Percentiles rank a stretch among this genome's conserved stretches.
Conservation (phyloP, 2,888 invertebrate species). For the Chorisops tibialis region DNA sequence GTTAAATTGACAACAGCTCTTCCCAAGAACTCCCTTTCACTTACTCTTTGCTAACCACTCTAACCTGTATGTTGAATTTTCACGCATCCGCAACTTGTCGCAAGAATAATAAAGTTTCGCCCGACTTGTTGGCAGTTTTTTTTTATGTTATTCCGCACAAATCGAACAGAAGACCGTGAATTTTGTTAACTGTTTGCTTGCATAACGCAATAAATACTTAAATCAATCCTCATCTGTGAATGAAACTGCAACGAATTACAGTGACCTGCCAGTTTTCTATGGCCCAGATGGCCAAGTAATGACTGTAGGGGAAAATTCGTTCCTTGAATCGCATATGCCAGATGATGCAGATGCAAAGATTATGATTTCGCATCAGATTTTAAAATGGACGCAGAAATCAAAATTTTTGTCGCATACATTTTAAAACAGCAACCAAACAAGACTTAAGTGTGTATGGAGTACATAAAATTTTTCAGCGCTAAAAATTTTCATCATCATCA, state of each 20-base stretch:
- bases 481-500: too few relatives aligned
- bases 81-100: too few relatives aligned
- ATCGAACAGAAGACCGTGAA: slow-evolving; percentile 12
- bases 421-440: slow-evolving; percentile 45
- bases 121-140: too few relatives aligned
- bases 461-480: background rate
- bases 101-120: too few relatives aligned
- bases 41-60: too few relatives aligned
- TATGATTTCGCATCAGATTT: slow-evolving; percentile 56
- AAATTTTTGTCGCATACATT: slow-evolving; percentile 58
- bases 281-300: slow-evolving; percentile 74
- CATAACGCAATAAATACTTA: background rate
- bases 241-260: slow-evolving; percentile 38
- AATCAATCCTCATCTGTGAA: slow-evolving; percentile 12
- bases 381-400: slow-evolving; percentile 62
- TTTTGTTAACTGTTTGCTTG: slow-evolving; percentile 20
- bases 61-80: too few relatives aligned
- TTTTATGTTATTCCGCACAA: slow-evolving; percentile 14
- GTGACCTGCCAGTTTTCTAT: slow-evolving; percentile 66
- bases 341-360: slow-evolving; percentile 47
- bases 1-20: too few relatives aligned
- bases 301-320: slow-evolving; percentile 75
- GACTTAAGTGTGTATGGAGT: slow-evolving; percentile 13
- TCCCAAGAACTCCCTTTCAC: too few relatives aligned
- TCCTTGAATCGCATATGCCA: slow-evolving; percentile 57